These are phyloP conservation scores for Stenopsyche tienmushanensis DNA, from an alignment of 1,140 invertebrate species.

Conservation along the genomic window DNA sequence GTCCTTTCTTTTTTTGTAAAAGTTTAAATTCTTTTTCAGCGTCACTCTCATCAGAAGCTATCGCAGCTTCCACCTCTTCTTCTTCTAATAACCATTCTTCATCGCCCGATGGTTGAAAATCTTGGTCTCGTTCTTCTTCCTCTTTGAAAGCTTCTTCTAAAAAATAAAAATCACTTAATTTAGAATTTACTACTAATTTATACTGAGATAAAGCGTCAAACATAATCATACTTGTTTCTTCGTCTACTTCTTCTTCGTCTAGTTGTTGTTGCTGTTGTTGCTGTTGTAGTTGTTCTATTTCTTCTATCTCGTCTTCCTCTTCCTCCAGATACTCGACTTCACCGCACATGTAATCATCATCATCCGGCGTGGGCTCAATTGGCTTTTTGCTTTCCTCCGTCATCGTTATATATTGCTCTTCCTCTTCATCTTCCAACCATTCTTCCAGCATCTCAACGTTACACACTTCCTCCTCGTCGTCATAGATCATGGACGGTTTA, in stretches of 20 bases:
- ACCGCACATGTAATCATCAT: neutral
- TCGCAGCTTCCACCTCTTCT: constrained; percentile 4
- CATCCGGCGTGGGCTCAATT: neutral
- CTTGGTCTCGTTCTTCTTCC: constrained; percentile 18
- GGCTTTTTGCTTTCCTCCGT: neutral
- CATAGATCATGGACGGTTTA: constrained; percentile 14
- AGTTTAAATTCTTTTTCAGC: constrained; percentile 3
- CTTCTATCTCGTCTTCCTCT: no score
- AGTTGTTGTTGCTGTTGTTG: no score
- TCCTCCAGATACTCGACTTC: neutral
- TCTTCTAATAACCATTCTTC: constrained; percentile 22
- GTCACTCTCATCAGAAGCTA: constrained; percentile 5
- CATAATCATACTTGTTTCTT: neutral
- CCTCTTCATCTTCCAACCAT: constrained; percentile 37
- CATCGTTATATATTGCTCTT: neutral
- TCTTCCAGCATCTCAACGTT: constrained; percentile 37
- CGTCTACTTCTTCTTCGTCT: neutral
- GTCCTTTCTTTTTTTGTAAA: constrained; percentile 2
- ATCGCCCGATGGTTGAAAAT: constrained; percentile 19
- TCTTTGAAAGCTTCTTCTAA: constrained; percentile 9
- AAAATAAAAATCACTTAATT: neutral
- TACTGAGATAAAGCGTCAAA: neutral
- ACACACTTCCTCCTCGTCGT: constrained; percentile 19
- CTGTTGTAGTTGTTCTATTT: no score
- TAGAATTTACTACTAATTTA: neutral